These are phyloP conservation scores for Crambe crambe DNA, from an alignment of 37 sponge, comb jelly and placozoan species.

Conservation along the genomic window DNA sequence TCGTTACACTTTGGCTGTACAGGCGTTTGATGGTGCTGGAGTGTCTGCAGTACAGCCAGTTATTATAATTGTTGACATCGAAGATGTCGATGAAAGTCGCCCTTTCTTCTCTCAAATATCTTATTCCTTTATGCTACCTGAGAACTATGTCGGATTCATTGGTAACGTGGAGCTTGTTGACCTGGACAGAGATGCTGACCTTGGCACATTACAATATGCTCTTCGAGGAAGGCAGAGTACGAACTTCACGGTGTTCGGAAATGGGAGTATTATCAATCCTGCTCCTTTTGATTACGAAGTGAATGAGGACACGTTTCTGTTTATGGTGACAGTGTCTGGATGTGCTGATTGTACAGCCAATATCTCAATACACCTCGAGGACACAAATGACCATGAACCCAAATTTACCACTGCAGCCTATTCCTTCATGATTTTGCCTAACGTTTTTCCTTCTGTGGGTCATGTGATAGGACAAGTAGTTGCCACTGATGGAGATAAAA, in stretches of 20 bases:
- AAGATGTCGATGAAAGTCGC: conserved; percentile 42
- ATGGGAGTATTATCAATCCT: conserved; percentile 38
- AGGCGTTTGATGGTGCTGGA: conserved; percentile 35
- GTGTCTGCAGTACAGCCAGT: conserved; percentile 9
- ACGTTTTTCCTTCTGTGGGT: conserved; percentile 27
- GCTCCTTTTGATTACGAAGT: conserved; percentile 53
- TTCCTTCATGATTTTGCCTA: conserved; percentile 5
- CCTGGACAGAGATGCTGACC: conserved; percentile 31
- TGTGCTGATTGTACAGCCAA: conserved; percentile 39
- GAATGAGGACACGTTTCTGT: conserved; percentile 8
- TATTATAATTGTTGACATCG: conserved; percentile 17
- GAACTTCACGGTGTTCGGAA: conserved; percentile 11
- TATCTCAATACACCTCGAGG: conserved; percentile 14
- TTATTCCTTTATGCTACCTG: conserved; percentile 13
- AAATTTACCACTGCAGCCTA: conserved; percentile 7
- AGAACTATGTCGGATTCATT: conserved; percentile 43
- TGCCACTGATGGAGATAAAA: conserved; percentile 45
- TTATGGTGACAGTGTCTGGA: conserved; percentile 17
- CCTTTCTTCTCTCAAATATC: conserved; percentile 14
- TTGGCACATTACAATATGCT: conserved; percentile 1
- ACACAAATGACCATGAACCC: conserved; percentile 58
- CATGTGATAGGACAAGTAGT: conserved; percentile 31
- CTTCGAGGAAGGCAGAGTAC: conserved; percentile 13
- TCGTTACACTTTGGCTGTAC: conserved; percentile 21
- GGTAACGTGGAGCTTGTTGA: conserved; percentile 21